phyloP scores from a whole-genome alignment of 2,888 invertebrate species.

The Cerastis leucographa region DNA sequence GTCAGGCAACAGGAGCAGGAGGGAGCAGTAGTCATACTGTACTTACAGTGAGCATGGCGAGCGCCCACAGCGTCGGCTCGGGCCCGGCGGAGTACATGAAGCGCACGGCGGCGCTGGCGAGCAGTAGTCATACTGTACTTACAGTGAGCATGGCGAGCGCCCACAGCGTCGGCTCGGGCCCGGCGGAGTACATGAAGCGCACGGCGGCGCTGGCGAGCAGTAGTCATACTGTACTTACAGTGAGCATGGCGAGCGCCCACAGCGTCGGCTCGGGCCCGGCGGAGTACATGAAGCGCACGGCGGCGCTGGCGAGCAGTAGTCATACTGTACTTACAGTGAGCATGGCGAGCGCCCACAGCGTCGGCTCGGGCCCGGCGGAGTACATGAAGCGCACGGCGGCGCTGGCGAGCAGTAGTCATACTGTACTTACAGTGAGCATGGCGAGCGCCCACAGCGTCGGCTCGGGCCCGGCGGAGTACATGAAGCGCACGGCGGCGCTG shows the following conservation, averaged over 20 bases:
- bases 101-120: slow-evolving; percentile 82
- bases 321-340: slow-evolving; percentile 92
- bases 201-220: slow-evolving; percentile 78
- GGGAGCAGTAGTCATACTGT: slow-evolving; percentile 91
- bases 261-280: slow-evolving; percentile 96
- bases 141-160: slow-evolving; percentile 96
- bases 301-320: slow-evolving; percentile 89
- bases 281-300: slow-evolving; percentile 93
- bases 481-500: slow-evolving; percentile 78
- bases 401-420: slow-evolving; percentile 88
- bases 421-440: slow-evolving; percentile 89
- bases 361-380: slow-evolving; percentile 94
- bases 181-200: slow-evolving; percentile 95
- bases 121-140: slow-evolving; percentile 31
- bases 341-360: slow-evolving; percentile 91
- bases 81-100: slow-evolving; percentile 95
- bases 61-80: slow-evolving; percentile 77
- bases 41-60: slow-evolving; percentile 93
- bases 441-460: slow-evolving; percentile 96
- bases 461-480: slow-evolving; percentile 94
- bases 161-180: slow-evolving; percentile 93
- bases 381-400: slow-evolving; percentile 94
- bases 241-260: slow-evolving; percentile 95
- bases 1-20: no score
- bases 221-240: slow-evolving; percentile 93